Evolutionary conservation across 2,113 vertebrate genomes (phyloP).

Genomic region (Pygoscelis antarcticus): DNA sequence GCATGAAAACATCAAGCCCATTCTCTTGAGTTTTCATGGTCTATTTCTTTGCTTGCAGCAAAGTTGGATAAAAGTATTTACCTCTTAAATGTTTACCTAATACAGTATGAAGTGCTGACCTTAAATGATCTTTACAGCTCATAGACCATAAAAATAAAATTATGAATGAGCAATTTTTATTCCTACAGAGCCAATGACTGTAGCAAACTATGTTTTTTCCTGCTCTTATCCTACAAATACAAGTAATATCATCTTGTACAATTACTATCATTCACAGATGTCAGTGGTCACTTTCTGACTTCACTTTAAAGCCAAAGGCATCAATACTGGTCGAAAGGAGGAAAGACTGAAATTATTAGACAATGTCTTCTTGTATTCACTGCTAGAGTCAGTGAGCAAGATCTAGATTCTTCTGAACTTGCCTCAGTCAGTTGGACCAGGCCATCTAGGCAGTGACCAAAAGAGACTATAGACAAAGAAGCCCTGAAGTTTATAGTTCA

Average conservation of each 20-base stretch:
- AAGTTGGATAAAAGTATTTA: slow-evolving; percentile 76
- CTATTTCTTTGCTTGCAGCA: slow-evolving; percentile 74
- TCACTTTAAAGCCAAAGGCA: background rate
- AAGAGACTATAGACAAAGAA: background rate
- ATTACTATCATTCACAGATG: slow-evolving; percentile 11
- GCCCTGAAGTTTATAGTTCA: background rate
- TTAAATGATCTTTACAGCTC: slow-evolving; percentile 75
- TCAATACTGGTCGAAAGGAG: background rate
- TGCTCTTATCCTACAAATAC: background rate
- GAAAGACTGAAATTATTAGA: background rate
- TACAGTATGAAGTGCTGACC: slow-evolving; percentile 70
- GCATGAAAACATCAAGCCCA: slow-evolving; percentile 51
- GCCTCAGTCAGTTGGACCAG: background rate
- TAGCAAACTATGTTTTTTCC: background rate
- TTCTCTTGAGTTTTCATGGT: slow-evolving; percentile 79
- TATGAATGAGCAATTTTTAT: slow-evolving; percentile 71
- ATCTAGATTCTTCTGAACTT: background rate
- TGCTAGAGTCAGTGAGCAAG: background rate
- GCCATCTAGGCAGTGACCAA: background rate
- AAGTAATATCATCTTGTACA: slow-evolving; percentile 32
- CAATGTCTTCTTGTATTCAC: background rate
- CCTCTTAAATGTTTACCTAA: slow-evolving; percentile 77
- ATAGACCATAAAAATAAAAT: slow-evolving; percentile 70
- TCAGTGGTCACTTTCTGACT: slow-evolving; percentile 22
- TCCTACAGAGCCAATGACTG: slow-evolving; percentile 59